These are phyloP conservation scores for Megaceryle alcyon DNA, from an alignment of 2,797 vertebrate genomes.

Conservation along the genomic window DNA sequence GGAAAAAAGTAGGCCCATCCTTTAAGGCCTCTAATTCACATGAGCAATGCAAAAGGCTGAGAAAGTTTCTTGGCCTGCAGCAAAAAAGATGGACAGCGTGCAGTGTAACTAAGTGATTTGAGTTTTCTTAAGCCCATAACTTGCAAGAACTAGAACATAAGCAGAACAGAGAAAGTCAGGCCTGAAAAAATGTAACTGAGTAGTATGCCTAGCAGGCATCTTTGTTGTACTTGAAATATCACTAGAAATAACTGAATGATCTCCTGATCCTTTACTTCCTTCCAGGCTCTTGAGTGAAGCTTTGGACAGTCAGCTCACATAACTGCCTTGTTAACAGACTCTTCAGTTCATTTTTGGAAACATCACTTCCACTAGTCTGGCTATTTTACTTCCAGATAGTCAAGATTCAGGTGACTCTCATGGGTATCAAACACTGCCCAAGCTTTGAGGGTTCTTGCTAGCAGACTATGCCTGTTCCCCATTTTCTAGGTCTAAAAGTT, in stretches of 20 bases:
- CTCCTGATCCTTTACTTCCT: neutral
- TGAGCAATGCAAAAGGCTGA: neutral
- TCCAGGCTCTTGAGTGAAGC: neutral
- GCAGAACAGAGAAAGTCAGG: neutral
- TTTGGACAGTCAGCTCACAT: neutral
- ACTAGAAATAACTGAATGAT: neutral
- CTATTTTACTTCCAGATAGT: neutral
- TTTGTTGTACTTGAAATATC: neutral
- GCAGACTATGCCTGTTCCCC: neutral
- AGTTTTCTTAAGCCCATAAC: neutral
- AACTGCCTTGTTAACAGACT: neutral
- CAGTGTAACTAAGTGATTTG: neutral
- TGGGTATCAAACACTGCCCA: neutral
- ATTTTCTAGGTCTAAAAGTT: neutral
- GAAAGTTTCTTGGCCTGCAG: neutral
- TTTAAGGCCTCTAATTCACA: neutral
- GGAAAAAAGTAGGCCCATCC: neutral
- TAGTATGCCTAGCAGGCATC: neutral
- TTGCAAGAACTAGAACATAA: neutral
- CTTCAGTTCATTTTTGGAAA: neutral
- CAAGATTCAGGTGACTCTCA: neutral
- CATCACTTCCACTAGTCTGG: neutral
- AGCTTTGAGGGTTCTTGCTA: neutral
- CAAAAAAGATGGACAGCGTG: neutral
- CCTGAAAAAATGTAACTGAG: neutral